A percentile compares a stretch with the other conserved stretches of the same genome.
These are phyloP conservation scores for Cynodonichthys magdalenae DNA, from an alignment of 2,797 vertebrate species.

Conservation along the genomic window DNA sequence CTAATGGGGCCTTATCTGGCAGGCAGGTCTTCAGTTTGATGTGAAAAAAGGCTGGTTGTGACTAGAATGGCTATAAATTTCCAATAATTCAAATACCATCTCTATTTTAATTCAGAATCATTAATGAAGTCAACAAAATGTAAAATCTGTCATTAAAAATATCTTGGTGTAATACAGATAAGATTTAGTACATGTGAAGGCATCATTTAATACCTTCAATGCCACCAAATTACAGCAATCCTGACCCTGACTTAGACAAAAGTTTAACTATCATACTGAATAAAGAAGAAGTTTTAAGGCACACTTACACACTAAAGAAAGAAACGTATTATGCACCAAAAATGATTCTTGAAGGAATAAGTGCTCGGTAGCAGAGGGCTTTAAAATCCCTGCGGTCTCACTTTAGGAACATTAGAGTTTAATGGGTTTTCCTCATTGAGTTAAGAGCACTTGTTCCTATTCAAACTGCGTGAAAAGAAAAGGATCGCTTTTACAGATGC, in stretches of 20 bases:
- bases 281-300: not conserved
- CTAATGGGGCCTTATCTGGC: too few relatives aligned
- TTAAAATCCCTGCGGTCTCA: slow-evolving; percentile 40
- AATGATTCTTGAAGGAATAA: slow-evolving; percentile 42
- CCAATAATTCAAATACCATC: not conserved
- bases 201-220: too few relatives aligned
- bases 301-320: not conserved
- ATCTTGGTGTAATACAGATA: too few relatives aligned
- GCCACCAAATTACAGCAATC: too few relatives aligned
- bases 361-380: slow-evolving; percentile 46
- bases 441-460: slow-evolving; percentile 55
- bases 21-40: too few relatives aligned
- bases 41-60: not conserved
- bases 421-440: slow-evolving; percentile 59
- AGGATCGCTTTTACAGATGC: slow-evolving; percentile 58
- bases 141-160: not conserved
- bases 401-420: slow-evolving; percentile 45
- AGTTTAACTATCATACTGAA: too few relatives aligned
- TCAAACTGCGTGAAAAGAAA: slow-evolving; percentile 31
- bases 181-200: too few relatives aligned
- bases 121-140: not conserved
- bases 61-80: not conserved
- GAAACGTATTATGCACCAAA: slow-evolving; percentile 9
- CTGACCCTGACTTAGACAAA: too few relatives aligned
- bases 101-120: too few relatives aligned